phyloP scores from a whole-genome alignment of 1,140 invertebrate species.

The Andrena cerasifolii region DNA sequence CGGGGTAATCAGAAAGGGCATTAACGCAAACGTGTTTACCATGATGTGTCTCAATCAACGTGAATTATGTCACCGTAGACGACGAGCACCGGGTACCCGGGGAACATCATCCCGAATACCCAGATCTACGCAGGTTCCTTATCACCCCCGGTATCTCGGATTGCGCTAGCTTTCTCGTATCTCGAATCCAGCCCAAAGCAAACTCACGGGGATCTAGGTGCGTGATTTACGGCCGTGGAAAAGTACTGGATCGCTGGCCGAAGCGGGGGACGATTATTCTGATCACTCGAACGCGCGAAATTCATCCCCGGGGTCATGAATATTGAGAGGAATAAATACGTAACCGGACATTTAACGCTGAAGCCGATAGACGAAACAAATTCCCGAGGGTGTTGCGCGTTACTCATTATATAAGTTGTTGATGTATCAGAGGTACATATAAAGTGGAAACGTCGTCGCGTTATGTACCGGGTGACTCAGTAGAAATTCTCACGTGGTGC shows the following conservation, averaged over 20 bases:
- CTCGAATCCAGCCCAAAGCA: not conserved
- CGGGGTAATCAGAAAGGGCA: not conserved
- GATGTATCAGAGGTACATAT: no score
- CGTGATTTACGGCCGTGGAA: not conserved
- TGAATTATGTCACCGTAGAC: not conserved
- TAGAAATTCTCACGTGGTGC: no score
- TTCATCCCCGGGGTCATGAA: not conserved
- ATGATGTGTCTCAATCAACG: not conserved
- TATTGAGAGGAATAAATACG: not conserved
- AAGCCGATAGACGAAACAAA: no score
- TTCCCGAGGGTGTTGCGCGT: no score
- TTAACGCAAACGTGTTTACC: not conserved
- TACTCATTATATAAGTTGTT: no score
- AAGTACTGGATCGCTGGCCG: not conserved
- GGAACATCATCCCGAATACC: not conserved
- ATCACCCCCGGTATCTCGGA: not conserved
- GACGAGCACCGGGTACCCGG: not conserved
- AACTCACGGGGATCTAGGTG: not conserved
- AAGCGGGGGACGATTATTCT: not conserved
- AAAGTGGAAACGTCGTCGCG: no score
- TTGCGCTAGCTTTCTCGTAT: not conserved
- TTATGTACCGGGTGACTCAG: no score
- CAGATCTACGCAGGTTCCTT: not conserved
- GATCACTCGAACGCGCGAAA: no score
- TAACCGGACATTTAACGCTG: no score